Evolutionary conservation across 2,113 vertebrate species (phyloP), one percentile per base, ranked within the genome.

Genomic region (Dicentrarchus labrax): DNA sequence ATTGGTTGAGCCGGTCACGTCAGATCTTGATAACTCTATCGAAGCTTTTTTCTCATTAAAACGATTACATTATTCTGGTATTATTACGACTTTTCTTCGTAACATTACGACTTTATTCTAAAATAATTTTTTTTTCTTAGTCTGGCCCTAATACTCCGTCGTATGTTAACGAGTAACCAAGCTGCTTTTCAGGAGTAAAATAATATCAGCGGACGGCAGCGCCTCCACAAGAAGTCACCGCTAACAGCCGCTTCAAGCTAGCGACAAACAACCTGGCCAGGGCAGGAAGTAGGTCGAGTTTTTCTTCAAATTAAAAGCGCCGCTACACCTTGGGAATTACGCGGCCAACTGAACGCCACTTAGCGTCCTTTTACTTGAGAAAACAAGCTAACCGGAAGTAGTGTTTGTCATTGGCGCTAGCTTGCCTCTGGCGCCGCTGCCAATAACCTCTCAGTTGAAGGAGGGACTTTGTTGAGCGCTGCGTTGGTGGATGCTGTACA

Each of bases 401-500:
- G 0, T 3, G 0, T 3, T 1, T 1, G 0, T 13, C 0, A 1
- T 9, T 10, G 0, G 2, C 13, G 39, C 21, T 0, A 8, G 21
- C 81, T 83, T 88, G 2, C 2, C 13, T 9, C 36, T 11, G 0
- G 65, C 68, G 1, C n/a, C 66, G 78, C 82, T 84, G 78, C 93
- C 90, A 91, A 92, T 92, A 87, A 79, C 76, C 86, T 90, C 79
- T 0, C 80, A 47, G 87, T 51, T 75, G 92, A 90, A 94, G 93
- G 94, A 94, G 93, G 92, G 92, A 94, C 91, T 92, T 84, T 51
- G 84, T 76, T 22, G 82, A 78, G 91, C 89, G 85, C 77, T 80
- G 91, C 91, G 88, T 84, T 84, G 88, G 89, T 86, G 92, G 87
- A 90, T 89, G 83, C 87, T 90, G 76, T 73, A 50, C 80, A 70